Percentiles rank a stretch among this genome's conserved stretches.
These are phyloP conservation scores for Schizopygopsis malacanthus DNA, from an alignment of 2,797 vertebrate genomes.

Conservation along the genomic window DNA sequence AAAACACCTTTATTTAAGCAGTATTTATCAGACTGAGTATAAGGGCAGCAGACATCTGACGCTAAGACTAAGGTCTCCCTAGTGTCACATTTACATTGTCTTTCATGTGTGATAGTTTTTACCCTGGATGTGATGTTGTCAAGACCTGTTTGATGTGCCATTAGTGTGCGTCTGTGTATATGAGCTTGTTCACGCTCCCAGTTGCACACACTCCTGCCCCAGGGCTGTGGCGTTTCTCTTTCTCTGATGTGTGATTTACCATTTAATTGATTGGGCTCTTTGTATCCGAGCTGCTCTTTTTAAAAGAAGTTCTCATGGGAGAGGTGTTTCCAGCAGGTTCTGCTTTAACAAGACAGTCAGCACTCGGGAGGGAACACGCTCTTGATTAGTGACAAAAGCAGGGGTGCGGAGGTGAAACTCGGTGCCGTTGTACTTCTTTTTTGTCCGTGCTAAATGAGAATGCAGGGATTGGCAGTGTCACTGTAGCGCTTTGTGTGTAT, in stretches of 20 bases:
- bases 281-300: slow-evolving; percentile 50
- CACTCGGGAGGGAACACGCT: slow-evolving; percentile 21
- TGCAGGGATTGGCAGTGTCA: neutral
- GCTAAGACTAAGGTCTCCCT: neutral
- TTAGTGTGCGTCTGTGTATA: neutral
- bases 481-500: neutral
- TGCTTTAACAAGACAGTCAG: slow-evolving; percentile 46
- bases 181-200: slow-evolving; percentile 9
- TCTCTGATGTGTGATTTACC: slow-evolving; percentile 54
- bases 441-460: neutral
- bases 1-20: neutral
- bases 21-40: neutral
- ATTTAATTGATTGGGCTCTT: slow-evolving; percentile 59
- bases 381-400: slow-evolving; percentile 49
- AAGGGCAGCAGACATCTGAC: neutral
- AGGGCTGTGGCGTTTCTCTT: slow-evolving; percentile 1
- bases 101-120: slow-evolving; percentile 34
- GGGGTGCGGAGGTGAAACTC: slow-evolving; percentile 30
- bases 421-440: neutral
- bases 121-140: slow-evolving; percentile 29
- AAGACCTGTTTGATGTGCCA: slow-evolving; percentile 40
- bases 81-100: slow-evolving; percentile 31
- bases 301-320: slow-evolving; percentile 47
- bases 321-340: slow-evolving; percentile 46
- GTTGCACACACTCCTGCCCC: slow-evolving; percentile 9